Base-by-base conservation (phyloP, 1,140 invertebrate species). In the Zaprionus vittiger region DNA sequence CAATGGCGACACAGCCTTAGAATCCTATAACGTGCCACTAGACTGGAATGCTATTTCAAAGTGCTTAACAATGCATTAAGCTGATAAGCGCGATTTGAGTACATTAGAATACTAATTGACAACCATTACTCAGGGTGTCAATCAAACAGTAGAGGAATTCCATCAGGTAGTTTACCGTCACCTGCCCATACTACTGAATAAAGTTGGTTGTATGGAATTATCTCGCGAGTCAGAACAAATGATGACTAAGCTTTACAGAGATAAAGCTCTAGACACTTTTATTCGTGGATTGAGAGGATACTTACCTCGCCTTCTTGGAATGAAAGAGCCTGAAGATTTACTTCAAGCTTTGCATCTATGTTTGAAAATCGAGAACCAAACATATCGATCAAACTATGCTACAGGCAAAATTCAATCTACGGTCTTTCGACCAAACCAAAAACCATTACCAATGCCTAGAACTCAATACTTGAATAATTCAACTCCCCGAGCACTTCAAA, bases 211-310 rank as follows among this genome's bases (percentile, higher is more conserved):
- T 24, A 62, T 47, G 60, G 26, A 62, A 22, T 24, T 62, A 28
- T 44, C 44, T 67, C 15, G 31, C 5, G 37, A 67, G 26, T 55
- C 65, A 37, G 54, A 67, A 67, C 15, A 38, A 56, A 38, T 56
- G 9, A 38, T 67, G 55, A 67, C 52, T 37, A 28, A 67, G 38
- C 12, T 57, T 17, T 67, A 67, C n/a, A 56, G 65, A 57, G 55
- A 67, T 67, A 67, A 57, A 57, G 65, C 54, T 57, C 22, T 67
- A 57, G 65, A 67, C 38, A 67, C 52, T 31, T 20, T 67, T 57
- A 38, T 67, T 24, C 15, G 55, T 22, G 54, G 54, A 15, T 67
- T 67, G 44, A 55, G 26, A 41, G 14, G 37, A 34, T 54, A 67
- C 14, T 15, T 67, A 41, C 34, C 49, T 57, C 34, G 38, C 15